Evolutionary conservation across 2,113 vertebrate genomes (phyloP).

Genomic region (Malurus elegans): DNA sequence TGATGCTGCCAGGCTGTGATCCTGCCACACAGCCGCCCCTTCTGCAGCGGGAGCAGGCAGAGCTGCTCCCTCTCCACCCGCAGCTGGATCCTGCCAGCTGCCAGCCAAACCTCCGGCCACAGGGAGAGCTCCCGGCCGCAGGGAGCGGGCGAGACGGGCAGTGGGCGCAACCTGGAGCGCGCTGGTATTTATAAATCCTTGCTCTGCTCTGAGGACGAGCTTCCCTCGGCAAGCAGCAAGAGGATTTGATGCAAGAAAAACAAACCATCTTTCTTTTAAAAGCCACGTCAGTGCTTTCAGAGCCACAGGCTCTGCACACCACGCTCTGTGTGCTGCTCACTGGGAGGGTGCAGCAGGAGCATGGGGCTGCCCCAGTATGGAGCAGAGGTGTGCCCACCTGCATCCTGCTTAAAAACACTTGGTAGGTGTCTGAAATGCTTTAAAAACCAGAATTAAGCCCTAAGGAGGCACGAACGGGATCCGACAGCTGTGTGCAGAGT

Average conservation of each 20-base stretch:
- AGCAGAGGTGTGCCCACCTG: accelerated
- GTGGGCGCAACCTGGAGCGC: accelerated
- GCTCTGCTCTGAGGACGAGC: not conserved
- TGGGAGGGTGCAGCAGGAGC: accelerated
- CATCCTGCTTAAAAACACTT: not conserved
- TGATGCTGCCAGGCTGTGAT: not conserved
- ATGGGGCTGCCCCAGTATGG: not conserved
- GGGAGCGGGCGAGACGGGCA: not conserved
- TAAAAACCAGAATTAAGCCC: not conserved
- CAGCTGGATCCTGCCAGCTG: conserved; percentile 14
- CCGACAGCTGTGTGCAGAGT: not conserved
- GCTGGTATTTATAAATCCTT: not conserved
- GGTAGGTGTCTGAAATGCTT: accelerated
- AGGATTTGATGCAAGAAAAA: not conserved
- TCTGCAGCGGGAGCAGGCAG: not conserved
- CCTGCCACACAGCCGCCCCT: not conserved
- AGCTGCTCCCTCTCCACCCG: not conserved
- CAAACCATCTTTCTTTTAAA: not conserved
- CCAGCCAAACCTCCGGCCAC: not conserved
- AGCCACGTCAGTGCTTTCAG: not conserved
- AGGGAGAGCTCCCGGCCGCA: not conserved
- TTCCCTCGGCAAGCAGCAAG: not conserved
- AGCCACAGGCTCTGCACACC: not conserved
- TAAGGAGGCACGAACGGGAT: accelerated
- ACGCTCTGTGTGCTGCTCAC: accelerated